Evolutionary conservation across 2,113 vertebrate species (phyloP).

Genomic region (Oostethus manadensis): DNA sequence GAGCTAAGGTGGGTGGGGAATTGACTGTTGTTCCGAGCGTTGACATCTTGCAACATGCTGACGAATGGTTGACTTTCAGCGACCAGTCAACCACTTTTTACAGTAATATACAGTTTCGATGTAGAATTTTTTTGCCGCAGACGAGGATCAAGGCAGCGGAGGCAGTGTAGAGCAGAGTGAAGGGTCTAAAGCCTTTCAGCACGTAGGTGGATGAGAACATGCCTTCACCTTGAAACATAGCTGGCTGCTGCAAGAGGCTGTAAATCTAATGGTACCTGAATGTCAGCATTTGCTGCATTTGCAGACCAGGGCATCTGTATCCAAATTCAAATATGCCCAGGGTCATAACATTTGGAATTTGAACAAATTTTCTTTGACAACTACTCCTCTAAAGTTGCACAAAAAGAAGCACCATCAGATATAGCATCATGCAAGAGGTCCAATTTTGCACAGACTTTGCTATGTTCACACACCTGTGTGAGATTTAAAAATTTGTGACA

Average conservation of each 20-base stretch:
- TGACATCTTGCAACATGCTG: slow-evolving; percentile 71
- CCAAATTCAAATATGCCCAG: too few species aligned
- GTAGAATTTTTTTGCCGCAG: slow-evolving; percentile 17
- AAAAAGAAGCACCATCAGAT: too few species aligned
- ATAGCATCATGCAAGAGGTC: too few species aligned
- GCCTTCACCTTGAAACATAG: slow-evolving; percentile 59
- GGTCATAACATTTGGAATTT: too few species aligned
- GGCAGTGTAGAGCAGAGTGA: slow-evolving; percentile 33
- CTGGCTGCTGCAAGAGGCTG: slow-evolving; percentile 44
- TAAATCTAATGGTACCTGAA: slow-evolving; percentile 59
- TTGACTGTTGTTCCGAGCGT: slow-evolving; percentile 55
- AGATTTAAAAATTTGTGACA: too few species aligned
- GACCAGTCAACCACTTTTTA: slow-evolving; percentile 69
- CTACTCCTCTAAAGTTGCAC: too few species aligned
- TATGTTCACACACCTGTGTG: too few species aligned
- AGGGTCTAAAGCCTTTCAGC: slow-evolving; percentile 58
- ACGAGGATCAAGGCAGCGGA: slow-evolving; percentile 35
- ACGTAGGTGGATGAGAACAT: slow-evolving; percentile 60
- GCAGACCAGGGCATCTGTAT: slow-evolving; percentile 50
- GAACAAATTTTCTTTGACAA: too few species aligned
- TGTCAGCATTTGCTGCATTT: slow-evolving; percentile 51
- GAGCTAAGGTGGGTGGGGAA: slow-evolving; percentile 40
- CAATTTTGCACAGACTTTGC: too few species aligned
- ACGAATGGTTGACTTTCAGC: slow-evolving; percentile 65
- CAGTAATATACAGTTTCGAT: slow-evolving; percentile 65